phyloP scores from a whole-genome alignment of 2,888 invertebrate species.

The Alcis repandata region DNA sequence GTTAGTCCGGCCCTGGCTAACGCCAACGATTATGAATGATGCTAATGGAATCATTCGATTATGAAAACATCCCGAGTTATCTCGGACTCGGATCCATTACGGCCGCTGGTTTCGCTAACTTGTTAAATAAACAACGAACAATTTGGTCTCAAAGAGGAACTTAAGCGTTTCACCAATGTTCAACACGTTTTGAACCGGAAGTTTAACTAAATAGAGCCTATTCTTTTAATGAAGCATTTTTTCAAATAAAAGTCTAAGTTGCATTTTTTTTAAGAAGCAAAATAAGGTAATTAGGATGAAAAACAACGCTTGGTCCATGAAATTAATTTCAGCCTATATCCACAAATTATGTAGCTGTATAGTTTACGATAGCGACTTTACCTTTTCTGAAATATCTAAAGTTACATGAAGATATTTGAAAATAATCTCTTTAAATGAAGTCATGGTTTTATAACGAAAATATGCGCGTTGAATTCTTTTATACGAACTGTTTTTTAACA shows the following conservation, averaged over 20 bases:
- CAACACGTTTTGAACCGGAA: slow-evolving; percentile 22
- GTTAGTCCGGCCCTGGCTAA: slow-evolving; percentile 3
- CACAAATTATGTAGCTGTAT: too few relatives aligned
- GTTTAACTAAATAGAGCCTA: neutral
- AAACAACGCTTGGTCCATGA: too few relatives aligned
- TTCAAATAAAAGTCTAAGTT: neutral
- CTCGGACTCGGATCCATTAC: slow-evolving; percentile 27
- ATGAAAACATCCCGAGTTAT: slow-evolving; percentile 24
- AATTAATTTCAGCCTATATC: too few relatives aligned
- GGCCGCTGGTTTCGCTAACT: slow-evolving; percentile 24
- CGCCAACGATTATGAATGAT: slow-evolving; percentile 17
- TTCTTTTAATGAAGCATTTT: neutral
- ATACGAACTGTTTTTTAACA: too few relatives aligned
- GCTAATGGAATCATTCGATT: slow-evolving; percentile 27
- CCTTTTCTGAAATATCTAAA: too few relatives aligned
- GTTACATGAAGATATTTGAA: too few relatives aligned
- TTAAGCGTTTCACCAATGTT: slow-evolving; percentile 24
- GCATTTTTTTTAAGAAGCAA: too few relatives aligned
- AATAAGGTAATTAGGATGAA: too few relatives aligned
- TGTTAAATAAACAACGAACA: slow-evolving; percentile 31
- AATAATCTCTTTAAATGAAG: too few relatives aligned
- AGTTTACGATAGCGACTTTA: too few relatives aligned
- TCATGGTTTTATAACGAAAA: too few relatives aligned
- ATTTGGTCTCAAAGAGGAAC: slow-evolving; percentile 14
- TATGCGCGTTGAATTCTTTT: too few relatives aligned